Evolutionary conservation across 2,888 invertebrate species (phyloP).

Genomic region (Brenthis daphne): DNA sequence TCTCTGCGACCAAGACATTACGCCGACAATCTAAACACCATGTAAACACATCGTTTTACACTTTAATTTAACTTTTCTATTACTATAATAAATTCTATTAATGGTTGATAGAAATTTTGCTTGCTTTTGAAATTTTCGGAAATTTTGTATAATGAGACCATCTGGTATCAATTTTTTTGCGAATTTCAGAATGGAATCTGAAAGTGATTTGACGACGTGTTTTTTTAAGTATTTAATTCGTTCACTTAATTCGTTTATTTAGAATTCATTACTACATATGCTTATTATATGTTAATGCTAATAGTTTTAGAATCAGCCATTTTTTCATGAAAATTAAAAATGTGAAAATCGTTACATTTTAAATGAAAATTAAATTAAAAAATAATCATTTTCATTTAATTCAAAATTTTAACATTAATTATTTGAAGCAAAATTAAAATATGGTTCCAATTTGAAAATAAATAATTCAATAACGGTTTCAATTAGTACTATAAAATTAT

Average conservation of each 20-base stretch:
- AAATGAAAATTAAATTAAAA: too few species aligned
- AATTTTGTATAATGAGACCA: neutral
- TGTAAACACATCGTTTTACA: neutral
- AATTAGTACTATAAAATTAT: neutral
- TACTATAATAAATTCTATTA: too few species aligned
- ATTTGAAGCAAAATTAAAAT: too few species aligned
- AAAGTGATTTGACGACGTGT: slow-evolving; percentile 19
- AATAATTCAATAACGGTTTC: neutral
- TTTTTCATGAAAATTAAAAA: too few species aligned
- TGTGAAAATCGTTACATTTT: too few species aligned
- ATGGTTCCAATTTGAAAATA: too few species aligned
- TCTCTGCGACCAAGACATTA: slow-evolving; percentile 60
- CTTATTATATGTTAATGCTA: slow-evolving; percentile 4
- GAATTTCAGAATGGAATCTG: neutral
- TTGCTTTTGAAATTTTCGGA: neutral
- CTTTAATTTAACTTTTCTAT: too few species aligned
- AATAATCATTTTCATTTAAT: too few species aligned
- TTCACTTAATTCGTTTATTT: slow-evolving; percentile 37
- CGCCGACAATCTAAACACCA: slow-evolving; percentile 22
- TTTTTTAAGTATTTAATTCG: slow-evolving; percentile 38
- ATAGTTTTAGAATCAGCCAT: neutral
- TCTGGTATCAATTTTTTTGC: slow-evolving; percentile 2
- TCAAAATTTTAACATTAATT: too few species aligned
- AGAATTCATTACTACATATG: slow-evolving; percentile 25
- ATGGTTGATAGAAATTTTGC: too few species aligned